phyloP scores from a whole-genome alignment of 2,797 vertebrate species.

The Naso thynnoides region DNA sequence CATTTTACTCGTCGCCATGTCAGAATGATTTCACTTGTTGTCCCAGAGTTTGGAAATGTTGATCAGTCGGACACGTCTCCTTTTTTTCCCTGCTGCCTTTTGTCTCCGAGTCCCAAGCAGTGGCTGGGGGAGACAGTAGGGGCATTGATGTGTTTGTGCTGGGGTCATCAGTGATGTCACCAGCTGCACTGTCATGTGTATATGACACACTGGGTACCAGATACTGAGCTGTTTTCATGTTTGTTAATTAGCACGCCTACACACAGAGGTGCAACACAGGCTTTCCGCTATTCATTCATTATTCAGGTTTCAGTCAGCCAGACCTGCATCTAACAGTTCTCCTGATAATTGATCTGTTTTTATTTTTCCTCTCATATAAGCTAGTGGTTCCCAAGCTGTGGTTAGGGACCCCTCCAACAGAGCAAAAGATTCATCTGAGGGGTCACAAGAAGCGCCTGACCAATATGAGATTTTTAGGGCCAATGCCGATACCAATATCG shows the following conservation, averaged over 20 bases:
- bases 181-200: conserved; percentile 80
- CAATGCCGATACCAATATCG: too few relatives aligned
- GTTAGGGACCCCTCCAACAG: too few relatives aligned
- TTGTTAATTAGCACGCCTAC: conserved; percentile 52
- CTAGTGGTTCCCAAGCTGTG: neutral
- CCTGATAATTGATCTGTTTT: neutral
- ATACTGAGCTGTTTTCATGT: conserved; percentile 58
- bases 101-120: conserved; percentile 72
- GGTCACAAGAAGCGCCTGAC: too few relatives aligned
- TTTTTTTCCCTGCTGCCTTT: conserved; percentile 68
- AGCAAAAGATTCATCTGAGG: neutral
- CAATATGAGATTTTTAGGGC: too few relatives aligned
- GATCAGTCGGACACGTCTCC: conserved; percentile 58
- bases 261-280: neutral
- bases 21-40: conserved; percentile 60
- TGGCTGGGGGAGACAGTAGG: conserved; percentile 73
- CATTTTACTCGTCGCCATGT: neutral
- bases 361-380: neutral
- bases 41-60: conserved; percentile 56
- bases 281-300: neutral
- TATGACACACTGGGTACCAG: conserved; percentile 77
- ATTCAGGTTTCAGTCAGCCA: neutral
- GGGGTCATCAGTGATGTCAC: conserved; percentile 83
- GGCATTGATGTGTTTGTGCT: conserved; percentile 77
- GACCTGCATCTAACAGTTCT: neutral